phyloP scores from a whole-genome alignment of 2,113 vertebrate genomes.

The Pachycephala philippinensis region DNA sequence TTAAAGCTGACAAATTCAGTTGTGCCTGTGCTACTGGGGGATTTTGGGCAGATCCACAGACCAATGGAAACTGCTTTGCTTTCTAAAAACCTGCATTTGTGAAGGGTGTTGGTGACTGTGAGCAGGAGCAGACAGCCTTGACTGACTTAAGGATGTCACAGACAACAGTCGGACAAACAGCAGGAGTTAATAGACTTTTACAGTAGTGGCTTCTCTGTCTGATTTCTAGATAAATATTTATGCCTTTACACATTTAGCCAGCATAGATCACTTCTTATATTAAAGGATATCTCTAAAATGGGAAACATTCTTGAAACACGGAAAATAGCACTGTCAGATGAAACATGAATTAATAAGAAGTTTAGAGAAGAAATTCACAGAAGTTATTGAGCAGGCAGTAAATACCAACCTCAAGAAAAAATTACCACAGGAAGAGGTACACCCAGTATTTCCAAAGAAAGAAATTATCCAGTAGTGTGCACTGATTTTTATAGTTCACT shows the following conservation, averaged over 20 bases:
- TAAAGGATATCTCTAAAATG: neutral
- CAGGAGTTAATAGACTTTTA: neutral
- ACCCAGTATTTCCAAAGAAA: neutral
- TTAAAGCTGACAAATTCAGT: neutral
- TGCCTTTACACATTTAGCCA: neutral
- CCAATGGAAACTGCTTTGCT: neutral
- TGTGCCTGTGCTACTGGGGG: neutral
- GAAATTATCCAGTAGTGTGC: neutral
- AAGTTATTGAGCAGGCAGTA: neutral
- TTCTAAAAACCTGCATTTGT: neutral
- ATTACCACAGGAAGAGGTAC: neutral
- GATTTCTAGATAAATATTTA: neutral
- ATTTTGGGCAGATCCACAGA: neutral
- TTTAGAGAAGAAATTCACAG: neutral
- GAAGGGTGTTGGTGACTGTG: neutral
- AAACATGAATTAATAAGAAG: neutral
- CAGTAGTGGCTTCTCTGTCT: neutral
- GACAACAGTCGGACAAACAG: neutral
- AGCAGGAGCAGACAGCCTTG: neutral
- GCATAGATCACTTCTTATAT: neutral
- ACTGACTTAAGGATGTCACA: neutral
- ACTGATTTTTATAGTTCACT: neutral
- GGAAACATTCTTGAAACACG: neutral
- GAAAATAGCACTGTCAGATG: neutral
- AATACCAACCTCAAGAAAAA: neutral